Percentiles rank a stretch among this genome's conserved stretches.
Evolutionary conservation across 2,888 invertebrate genomes (phyloP).

Genomic region (Mycalesis mineus): DNA sequence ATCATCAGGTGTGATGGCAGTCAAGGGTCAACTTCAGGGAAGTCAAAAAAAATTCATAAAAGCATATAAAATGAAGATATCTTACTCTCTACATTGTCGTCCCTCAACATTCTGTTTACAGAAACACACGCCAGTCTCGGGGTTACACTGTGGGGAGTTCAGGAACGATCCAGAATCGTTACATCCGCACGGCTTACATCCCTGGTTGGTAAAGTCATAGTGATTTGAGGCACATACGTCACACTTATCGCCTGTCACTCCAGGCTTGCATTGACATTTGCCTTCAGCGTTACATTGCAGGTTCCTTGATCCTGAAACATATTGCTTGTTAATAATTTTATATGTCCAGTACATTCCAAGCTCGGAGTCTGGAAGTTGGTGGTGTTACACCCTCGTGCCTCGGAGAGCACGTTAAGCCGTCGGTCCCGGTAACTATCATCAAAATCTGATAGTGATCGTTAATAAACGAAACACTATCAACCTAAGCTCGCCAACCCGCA

Average conservation of each 20-base stretch:
- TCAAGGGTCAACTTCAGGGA: too few relatives aligned
- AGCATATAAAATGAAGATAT: conserved; percentile 27
- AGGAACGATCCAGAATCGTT: conserved; percentile 87
- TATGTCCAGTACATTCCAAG: too few relatives aligned
- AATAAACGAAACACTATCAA: too few relatives aligned
- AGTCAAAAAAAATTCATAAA: neutral
- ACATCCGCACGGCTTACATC: conserved; percentile 96
- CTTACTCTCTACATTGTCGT: conserved; percentile 91
- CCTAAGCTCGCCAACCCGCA: too few relatives aligned
- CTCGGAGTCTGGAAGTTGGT: too few relatives aligned
- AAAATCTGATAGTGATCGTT: too few relatives aligned
- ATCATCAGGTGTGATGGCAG: too few relatives aligned
- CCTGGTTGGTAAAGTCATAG: conserved; percentile 92
- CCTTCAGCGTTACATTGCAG: conserved; percentile 95
- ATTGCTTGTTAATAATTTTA: neutral
- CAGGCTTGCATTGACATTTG: conserved; percentile 96
- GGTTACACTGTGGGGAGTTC: conserved; percentile 91
- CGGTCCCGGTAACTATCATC: too few relatives aligned
- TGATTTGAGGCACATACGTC: conserved; percentile 89
- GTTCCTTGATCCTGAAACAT: conserved; percentile 84
- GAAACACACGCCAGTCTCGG: conserved; percentile 85
- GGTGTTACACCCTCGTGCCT: too few relatives aligned
- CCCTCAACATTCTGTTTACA: conserved; percentile 98
- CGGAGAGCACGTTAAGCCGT: too few relatives aligned
- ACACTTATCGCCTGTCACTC: conserved; percentile 96